Percentiles rank a stretch among this genome's conserved stretches.
phyloP scores from a whole-genome alignment of 2,113 vertebrate species.

The Saccopteryx leptura region DNA sequence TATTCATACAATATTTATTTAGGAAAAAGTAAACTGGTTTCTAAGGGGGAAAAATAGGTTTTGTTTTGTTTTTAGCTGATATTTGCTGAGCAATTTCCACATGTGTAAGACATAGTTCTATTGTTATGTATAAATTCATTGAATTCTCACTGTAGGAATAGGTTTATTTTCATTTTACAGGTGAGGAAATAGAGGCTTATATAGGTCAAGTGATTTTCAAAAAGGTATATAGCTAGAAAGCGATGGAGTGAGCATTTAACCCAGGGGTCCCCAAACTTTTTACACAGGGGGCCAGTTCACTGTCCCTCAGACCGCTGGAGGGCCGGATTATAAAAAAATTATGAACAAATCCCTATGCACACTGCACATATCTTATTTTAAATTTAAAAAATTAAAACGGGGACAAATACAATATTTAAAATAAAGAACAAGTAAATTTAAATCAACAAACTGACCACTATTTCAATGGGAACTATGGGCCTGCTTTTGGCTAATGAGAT shows the following conservation, averaged over 20 bases:
- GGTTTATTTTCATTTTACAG: background rate
- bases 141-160: background rate
- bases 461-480: no score
- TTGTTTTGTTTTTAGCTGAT: background rate
- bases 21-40: background rate
- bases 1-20: background rate
- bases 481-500: no score
- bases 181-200: background rate
- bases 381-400: no score
- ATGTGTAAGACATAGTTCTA: slow-evolving; percentile 28
- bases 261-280: no score
- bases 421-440: no score
- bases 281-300: no score
- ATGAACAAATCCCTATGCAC: no score
- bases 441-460: no score
- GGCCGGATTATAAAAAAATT: no score
- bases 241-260: slow-evolving; percentile 17
- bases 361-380: no score
- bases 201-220: background rate
- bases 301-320: no score
- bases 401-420: no score
- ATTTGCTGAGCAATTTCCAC: background rate
- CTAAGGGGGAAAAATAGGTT: background rate
- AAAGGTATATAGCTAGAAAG: background rate
- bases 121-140: background rate